phyloP scores from a whole-genome alignment of 2,113 vertebrate species.

The Myotis yumanensis region DNA sequence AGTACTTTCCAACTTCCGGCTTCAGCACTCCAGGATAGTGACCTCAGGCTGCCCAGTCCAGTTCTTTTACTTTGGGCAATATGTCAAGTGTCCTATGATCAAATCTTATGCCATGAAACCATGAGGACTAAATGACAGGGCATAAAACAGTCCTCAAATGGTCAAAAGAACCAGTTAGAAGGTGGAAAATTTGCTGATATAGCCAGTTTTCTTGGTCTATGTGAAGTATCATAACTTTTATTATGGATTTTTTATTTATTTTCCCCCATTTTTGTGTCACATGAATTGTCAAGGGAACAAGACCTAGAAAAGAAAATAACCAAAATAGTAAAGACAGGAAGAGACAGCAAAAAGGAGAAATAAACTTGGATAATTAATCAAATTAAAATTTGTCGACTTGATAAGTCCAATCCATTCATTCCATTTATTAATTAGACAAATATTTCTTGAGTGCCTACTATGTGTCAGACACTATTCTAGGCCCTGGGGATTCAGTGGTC shows the following conservation, averaged over 20 bases:
- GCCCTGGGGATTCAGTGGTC: background rate
- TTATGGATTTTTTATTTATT: constrained; percentile 4
- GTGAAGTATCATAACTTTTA: constrained; percentile 29
- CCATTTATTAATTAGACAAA: background rate
- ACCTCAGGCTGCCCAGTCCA: background rate
- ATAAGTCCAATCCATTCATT: background rate
- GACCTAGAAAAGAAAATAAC: constrained; percentile 25
- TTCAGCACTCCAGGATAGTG: background rate
- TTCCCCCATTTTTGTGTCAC: constrained; percentile 39
- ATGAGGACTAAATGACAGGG: background rate
- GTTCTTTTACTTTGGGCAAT: background rate
- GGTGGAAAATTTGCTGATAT: constrained; percentile 41
- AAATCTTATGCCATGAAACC: background rate
- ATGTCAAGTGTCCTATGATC: constrained; percentile 26
- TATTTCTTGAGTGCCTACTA: background rate
- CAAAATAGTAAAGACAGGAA: constrained; percentile 21
- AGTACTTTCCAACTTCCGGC: background rate
- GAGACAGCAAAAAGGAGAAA: background rate
- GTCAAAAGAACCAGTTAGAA: constrained; percentile 36
- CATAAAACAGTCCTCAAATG: constrained; percentile 16
- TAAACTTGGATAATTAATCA: constrained; percentile 12
- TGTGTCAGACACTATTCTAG: background rate
- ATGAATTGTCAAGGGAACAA: constrained; percentile 40
- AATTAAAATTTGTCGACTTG: background rate
- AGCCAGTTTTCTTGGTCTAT: constrained; percentile 16